A percentile compares a stretch with the other conserved stretches of the same genome.
Conservation (phyloP, 1,140 invertebrate species). For the Dreissena polymorpha region DNA sequence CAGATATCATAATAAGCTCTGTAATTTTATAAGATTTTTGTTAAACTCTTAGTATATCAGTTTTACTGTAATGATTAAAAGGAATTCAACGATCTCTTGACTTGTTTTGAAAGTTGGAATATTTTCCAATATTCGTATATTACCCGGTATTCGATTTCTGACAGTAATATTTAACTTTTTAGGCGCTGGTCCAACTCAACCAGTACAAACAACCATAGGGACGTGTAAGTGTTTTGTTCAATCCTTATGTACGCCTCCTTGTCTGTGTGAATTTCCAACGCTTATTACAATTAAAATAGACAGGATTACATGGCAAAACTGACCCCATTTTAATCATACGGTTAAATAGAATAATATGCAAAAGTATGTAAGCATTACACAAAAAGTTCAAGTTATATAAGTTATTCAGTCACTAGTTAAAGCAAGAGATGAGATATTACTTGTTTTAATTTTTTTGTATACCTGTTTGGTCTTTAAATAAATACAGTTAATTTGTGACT, state of each 20-base stretch:
- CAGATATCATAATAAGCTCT: too few species aligned
- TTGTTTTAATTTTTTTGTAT: too few species aligned
- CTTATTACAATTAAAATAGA: neutral
- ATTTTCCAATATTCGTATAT: too few species aligned
- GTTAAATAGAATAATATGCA: neutral
- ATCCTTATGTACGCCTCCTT: neutral
- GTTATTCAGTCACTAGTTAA: neutral
- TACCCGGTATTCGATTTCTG: too few species aligned
- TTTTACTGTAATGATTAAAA: too few species aligned
- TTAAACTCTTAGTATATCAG: too few species aligned
- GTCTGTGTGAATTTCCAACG: neutral
- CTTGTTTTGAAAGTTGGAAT: too few species aligned
- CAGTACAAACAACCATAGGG: neutral
- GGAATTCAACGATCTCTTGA: too few species aligned
- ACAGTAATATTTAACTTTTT: neutral
- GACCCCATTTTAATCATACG: neutral
- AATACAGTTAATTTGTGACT: too few species aligned
- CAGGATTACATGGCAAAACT: neutral
- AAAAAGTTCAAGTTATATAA: neutral
- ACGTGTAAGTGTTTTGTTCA: slow-evolving; percentile 11
- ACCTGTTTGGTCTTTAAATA: too few species aligned
- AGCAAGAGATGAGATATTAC: too few species aligned
- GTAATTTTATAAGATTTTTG: too few species aligned
- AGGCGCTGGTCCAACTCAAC: slow-evolving; percentile 22
- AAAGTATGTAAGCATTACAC: neutral